Percentiles rank a stretch among this genome's conserved stretches.
Conservation (phyloP, 2,888 invertebrate genomes). For the Lepidonotus clava region DNA sequence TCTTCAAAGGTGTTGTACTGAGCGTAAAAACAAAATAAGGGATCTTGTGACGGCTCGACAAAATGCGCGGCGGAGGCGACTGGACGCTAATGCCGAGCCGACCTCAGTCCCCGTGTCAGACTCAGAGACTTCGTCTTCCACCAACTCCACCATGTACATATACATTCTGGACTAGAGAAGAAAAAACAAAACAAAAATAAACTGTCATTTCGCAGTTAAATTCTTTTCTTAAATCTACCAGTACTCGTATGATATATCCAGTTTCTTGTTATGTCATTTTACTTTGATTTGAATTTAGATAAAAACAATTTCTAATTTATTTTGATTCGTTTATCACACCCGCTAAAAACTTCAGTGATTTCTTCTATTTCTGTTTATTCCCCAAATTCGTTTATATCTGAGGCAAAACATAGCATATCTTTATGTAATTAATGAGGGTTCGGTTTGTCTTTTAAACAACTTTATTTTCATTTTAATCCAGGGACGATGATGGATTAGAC, state of each 20-base stretch:
- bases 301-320: background rate
- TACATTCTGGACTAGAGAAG: background rate
- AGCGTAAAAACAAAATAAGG: background rate
- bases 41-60: background rate
- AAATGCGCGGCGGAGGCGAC: background rate
- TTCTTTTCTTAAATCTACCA: too few relatives aligned
- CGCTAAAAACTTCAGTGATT: too few relatives aligned
- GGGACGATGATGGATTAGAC: constrained; percentile 17
- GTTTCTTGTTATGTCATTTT: background rate
- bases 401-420: background rate
- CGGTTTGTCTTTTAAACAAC: background rate
- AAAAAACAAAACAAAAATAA: background rate
- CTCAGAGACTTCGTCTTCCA: too few relatives aligned
- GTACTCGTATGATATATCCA: background rate
- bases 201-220: too few relatives aligned
- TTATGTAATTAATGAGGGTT: background rate
- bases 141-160: background rate
- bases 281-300: background rate
- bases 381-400: too few relatives aligned
- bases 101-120: background rate
- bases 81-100: background rate
- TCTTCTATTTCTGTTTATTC: too few relatives aligned
- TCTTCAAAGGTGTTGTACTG: constrained; percentile 20
- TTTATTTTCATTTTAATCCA: background rate
- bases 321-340: too few relatives aligned